Base-by-base conservation (phyloP, 1,140 invertebrate species). In the Drosophila santomea region DNA sequence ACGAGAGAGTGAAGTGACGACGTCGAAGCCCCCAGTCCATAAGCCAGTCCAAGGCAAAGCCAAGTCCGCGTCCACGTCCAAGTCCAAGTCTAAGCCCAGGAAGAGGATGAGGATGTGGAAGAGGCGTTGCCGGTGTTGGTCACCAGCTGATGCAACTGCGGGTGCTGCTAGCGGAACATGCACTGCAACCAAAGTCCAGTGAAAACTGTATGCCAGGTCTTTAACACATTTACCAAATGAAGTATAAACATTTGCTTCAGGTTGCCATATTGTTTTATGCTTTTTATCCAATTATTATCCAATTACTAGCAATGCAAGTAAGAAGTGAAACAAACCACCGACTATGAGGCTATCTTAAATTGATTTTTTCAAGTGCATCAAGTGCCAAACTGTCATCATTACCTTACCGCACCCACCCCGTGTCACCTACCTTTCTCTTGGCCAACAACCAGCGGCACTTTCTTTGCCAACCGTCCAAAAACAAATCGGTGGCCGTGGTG, bases 1-100 rank as follows among this genome's bases (percentile, higher is more conserved):
- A 57, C 58, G 62, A 80, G 67, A 76, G 72, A 73, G 81, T 67
- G 74, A 81, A 73, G 72, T 72, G 66, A 71, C 68, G 52, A 72
- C 64, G 54, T 58, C 38, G 44, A 36, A 43, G 61, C 28, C 47
- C 6, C n/a, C 41, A 51, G 28, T 51, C 45, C 17, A 14, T 4
- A 23, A 45, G 23, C 28, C 28, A 32, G 7, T 8, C 28, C 28
- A 32, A 25, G 23, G 4, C 25, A 25, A 25, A 25, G 25, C 32
- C 32, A 32, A 32, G 28, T 32, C 28, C 8, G 8, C 28, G 7
- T 32, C 45, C 14, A 32, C n/a, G 12, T 3, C 23, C 45, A 28
- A 28, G 47, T 47, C 48, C 48, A 32, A 50, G 28, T 7, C 48
- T 28, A 32, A 50, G 28, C 32, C 32, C 50, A 51, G 50, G 50